Percentiles rank a stretch among this genome's conserved stretches.
Evolutionary conservation across 2,797 vertebrate genomes (phyloP).

Genomic region (Notolabrus celidotus): DNA sequence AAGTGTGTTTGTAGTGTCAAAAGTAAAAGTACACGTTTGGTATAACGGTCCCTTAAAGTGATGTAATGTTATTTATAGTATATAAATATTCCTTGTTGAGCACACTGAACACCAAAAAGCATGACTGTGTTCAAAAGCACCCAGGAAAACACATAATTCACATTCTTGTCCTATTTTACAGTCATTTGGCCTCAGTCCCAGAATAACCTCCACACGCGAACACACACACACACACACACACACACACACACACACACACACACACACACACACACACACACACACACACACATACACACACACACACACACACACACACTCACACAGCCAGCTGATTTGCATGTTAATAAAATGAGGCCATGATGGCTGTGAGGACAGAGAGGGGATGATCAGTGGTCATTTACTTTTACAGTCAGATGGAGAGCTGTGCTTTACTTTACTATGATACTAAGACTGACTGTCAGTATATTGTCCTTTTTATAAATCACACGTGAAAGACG

Average conservation of each 20-base stretch:
- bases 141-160: conserved; percentile 65
- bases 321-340: conserved; percentile 53
- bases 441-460: background rate
- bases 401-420: background rate
- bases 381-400: conserved; percentile 20
- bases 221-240: conserved; percentile 17
- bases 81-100: too few species aligned
- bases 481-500: too few species aligned
- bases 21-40: too few species aligned
- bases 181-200: conserved; percentile 57
- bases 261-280: conserved; percentile 17
- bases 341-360: conserved; percentile 70
- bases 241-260: conserved; percentile 20
- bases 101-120: conserved; percentile 23
- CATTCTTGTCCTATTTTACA: conserved; percentile 74
- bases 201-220: conserved; percentile 41
- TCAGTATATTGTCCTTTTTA: background rate
- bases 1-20: too few species aligned
- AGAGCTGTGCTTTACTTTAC: background rate
- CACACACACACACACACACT: conserved; percentile 12
- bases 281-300: conserved; percentile 12
- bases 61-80: too few species aligned
- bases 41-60: too few species aligned
- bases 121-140: conserved; percentile 38
- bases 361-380: conserved; percentile 5